Base-by-base conservation (phyloP, 2,888 invertebrate genomes). In the Antheraea assamensis region DNA sequence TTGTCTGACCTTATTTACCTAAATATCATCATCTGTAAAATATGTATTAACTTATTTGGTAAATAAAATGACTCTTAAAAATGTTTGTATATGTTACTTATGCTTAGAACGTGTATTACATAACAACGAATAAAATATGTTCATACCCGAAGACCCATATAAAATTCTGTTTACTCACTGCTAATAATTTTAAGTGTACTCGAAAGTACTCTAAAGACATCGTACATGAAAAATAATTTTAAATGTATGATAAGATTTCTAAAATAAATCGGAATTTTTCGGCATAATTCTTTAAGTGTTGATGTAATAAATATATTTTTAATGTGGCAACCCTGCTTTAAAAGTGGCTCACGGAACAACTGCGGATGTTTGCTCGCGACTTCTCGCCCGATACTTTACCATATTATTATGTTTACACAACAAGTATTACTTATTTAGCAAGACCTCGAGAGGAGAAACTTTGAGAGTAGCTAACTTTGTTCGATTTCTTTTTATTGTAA, bases 361-460 rank as follows among this genome's bases (percentile, higher is more conserved):
- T 31, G n/a, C 64, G 70, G 58, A 70, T 73, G 73, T 70, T 73
- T 73, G 68, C 73, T 42, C 52, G 42, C 35, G 55, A 42, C 58
- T 73, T 70, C 5, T 21, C 68, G 55, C 5, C 27, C 55, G 55
- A 73, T 68, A 70, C 73, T 70, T 42, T 42, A 70, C 66, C 72
- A 68, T 70, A 70, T 73, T 55, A 73, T 70, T 68, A 66, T 73
- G 73, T 73, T 73, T 70, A 73, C 58, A 70, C 68, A 73, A 52
- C 55, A 70, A 55, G 70, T 70, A 73, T 73, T 68, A 52, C 52
- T 73, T 55, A 70, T 68, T 73, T 73, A 70, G 70, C 21, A 66
- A 42, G 19, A 66, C 66, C 66, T 30, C 35, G 31, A 21, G 66
- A 66, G n/a, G 35, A 31, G 31, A 66, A 66, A 66, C 66, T 66